These are phyloP conservation scores for Ictalurus punctatus DNA, from an alignment of 2,113 vertebrate species.

Conservation along the genomic window DNA sequence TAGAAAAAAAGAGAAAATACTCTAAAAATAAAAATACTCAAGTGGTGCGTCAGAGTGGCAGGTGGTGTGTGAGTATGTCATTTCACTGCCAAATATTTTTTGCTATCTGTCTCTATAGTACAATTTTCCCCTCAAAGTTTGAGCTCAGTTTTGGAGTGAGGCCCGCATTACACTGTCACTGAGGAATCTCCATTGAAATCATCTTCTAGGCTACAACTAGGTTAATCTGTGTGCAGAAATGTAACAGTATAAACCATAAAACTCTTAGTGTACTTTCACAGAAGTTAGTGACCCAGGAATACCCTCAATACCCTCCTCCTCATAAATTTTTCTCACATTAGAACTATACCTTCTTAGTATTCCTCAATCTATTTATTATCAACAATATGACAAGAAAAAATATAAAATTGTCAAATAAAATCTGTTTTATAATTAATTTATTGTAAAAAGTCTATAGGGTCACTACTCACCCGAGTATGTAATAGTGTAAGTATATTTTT, in stretches of 20 bases:
- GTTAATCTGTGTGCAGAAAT: neutral
- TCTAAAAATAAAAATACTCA: neutral
- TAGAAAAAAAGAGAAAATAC: neutral
- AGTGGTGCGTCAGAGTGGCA: slow-evolving; percentile 6
- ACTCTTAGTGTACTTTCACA: neutral
- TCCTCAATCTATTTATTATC: too few species aligned
- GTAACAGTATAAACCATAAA: neutral
- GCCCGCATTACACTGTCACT: neutral
- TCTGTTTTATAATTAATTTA: too few species aligned
- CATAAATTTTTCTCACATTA: too few species aligned
- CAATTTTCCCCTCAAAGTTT: neutral
- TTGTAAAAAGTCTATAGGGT: too few species aligned
- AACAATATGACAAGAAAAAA: too few species aligned
- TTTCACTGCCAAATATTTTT: neutral
- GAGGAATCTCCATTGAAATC: slow-evolving; percentile 19
- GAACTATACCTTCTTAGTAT: too few species aligned
- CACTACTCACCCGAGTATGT: too few species aligned
- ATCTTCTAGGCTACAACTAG: neutral
- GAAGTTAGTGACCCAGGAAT: too few species aligned
- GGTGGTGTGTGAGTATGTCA: neutral
- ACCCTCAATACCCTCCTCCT: too few species aligned
- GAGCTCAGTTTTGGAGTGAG: neutral
- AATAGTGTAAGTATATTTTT: too few species aligned
- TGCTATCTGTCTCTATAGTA: neutral
- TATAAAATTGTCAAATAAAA: too few species aligned